Conservation (phyloP, 2,113 vertebrate species). For the Callithrix jacchus region DNA sequence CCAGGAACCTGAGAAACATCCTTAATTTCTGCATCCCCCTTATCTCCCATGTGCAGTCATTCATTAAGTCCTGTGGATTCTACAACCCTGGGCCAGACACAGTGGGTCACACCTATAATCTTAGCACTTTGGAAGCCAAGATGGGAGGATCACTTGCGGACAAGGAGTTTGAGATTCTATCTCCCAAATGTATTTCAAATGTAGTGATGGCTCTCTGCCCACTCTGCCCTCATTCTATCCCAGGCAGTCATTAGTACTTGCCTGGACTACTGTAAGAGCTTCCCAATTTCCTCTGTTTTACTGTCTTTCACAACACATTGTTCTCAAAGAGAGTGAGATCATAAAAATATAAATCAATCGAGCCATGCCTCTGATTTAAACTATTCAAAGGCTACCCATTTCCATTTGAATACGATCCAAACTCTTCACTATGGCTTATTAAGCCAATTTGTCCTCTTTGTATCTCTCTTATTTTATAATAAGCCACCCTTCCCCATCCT, state of each 20-base stretch:
- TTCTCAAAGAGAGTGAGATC: background rate
- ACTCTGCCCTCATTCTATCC: background rate
- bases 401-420: background rate
- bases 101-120: too few relatives aligned
- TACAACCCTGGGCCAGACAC: too few relatives aligned
- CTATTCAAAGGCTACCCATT: background rate
- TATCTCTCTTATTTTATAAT: background rate
- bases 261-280: background rate
- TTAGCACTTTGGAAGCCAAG: too few relatives aligned
- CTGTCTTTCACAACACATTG: background rate
- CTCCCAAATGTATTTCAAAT: background rate
- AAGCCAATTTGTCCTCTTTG: background rate
- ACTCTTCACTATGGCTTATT: background rate
- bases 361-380: background rate
- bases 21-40: background rate
- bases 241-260: background rate
- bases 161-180: background rate
- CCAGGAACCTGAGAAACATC: background rate
- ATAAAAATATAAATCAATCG: background rate
- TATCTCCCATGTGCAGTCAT: background rate
- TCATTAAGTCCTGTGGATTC: background rate
- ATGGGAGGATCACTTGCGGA: too few relatives aligned
- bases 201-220: background rate
- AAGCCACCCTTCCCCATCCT: background rate
- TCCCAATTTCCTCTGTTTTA: background rate